phyloP scores from a whole-genome alignment of 2,888 invertebrate genomes.

The Ctenicera cuprea region DNA sequence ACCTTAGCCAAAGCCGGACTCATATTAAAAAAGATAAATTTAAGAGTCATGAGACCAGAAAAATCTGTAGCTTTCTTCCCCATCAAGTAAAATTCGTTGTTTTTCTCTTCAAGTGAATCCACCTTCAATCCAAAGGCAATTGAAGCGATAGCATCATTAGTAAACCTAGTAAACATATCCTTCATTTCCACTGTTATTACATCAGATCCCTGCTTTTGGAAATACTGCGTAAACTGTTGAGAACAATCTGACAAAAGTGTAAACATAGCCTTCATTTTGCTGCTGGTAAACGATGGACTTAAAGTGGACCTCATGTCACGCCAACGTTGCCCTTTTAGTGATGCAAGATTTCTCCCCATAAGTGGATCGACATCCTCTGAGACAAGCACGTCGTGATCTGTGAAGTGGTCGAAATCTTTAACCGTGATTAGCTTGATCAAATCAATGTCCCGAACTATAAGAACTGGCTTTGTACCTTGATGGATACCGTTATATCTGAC shows the following conservation, averaged over 20 bases:
- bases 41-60: background rate
- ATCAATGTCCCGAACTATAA: constrained; percentile 18
- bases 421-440: constrained; percentile 63
- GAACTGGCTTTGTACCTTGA: constrained; percentile 37
- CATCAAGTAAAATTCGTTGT: constrained; percentile 14
- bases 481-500: background rate
- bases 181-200: constrained; percentile 13
- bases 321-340: constrained; percentile 41
- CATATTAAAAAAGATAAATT: background rate
- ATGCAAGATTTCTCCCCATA: background rate
- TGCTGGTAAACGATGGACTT: constrained; percentile 38
- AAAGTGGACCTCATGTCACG: constrained; percentile 40
- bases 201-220: background rate
- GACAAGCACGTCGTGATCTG: constrained; percentile 14
- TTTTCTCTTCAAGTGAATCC: constrained; percentile 12
- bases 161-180: constrained; percentile 61
- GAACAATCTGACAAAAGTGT: constrained; percentile 36
- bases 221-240: constrained; percentile 60
- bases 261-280: constrained; percentile 51
- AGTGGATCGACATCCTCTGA: constrained; percentile 10
- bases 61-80: constrained; percentile 4
- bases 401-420: constrained; percentile 26
- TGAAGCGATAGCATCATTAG: constrained; percentile 67
- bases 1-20: constrained; percentile 3
- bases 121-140: constrained; percentile 64